Conservation (phyloP, 2,113 vertebrate genomes). For the Gallinago paraguaiae region DNA sequence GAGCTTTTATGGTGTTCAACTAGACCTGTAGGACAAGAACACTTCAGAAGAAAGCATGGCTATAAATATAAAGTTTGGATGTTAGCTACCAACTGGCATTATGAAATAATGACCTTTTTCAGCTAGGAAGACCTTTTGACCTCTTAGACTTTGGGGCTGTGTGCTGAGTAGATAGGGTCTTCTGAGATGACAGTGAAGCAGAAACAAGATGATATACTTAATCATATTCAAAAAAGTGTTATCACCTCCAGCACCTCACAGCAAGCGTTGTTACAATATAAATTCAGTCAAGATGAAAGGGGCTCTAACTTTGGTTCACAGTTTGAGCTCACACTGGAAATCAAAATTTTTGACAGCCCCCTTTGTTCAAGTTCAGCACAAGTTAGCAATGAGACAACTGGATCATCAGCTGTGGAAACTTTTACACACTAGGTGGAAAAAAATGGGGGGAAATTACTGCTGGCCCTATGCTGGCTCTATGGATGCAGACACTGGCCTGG, state of each 20-base stretch:
- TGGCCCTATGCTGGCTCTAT: accelerated
- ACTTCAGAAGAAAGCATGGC: background rate
- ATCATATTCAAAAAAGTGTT: background rate
- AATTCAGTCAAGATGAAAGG: background rate
- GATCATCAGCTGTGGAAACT: background rate
- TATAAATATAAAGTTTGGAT: constrained; percentile 32
- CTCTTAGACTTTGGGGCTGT: background rate
- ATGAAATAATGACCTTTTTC: constrained; percentile 16
- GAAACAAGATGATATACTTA: constrained; percentile 7
- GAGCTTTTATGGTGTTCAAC: background rate
- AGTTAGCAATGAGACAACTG: background rate
- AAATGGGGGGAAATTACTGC: background rate
- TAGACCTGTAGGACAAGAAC: background rate
- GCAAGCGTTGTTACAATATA: background rate
- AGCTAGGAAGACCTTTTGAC: background rate
- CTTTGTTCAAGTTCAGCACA: constrained; percentile 3
- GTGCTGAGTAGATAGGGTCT: background rate
- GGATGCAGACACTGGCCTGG: background rate
- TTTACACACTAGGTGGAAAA: background rate
- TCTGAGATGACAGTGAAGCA: constrained; percentile 23
- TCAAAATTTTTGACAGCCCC: background rate
- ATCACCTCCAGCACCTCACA: constrained; percentile 46
- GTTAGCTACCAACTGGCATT: constrained; percentile 28
- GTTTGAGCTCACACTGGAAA: background rate
- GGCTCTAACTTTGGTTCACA: background rate